phyloP scores from a whole-genome alignment of 1,140 invertebrate genomes.

The Venustaconcha ellipsiformis region DNA sequence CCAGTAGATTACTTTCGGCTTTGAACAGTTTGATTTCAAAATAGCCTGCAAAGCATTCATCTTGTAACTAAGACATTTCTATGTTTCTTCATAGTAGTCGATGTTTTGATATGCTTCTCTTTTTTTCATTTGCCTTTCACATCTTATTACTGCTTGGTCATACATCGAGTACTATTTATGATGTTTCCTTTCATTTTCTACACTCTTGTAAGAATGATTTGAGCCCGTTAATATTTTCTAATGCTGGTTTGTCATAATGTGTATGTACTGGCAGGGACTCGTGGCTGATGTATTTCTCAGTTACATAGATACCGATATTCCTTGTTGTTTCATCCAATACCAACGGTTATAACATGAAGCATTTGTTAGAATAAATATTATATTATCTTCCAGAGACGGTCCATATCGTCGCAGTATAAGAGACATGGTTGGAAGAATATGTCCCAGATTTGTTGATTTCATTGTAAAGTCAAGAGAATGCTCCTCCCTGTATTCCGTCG shows the following conservation, averaged over 20 bases:
- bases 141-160: constrained; percentile 10
- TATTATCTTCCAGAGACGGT: constrained; percentile 2
- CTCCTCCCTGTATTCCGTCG: too few relatives aligned
- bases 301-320: constrained; percentile 17
- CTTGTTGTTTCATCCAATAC: constrained; percentile 15
- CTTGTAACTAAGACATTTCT: constrained; percentile 15
- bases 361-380: constrained; percentile 9
- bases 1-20: constrained; percentile 20
- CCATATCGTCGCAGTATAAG: constrained; percentile 15
- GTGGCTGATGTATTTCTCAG: constrained; percentile 1
- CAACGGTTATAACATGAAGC: not conserved
- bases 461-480: not conserved
- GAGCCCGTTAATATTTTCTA: constrained; percentile 11
- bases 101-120: not conserved
- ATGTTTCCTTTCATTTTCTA: constrained; percentile 22
- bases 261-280: constrained; percentile 9
- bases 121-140: constrained; percentile 11
- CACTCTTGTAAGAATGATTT: constrained; percentile 12
- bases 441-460: not conserved
- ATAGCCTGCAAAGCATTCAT: constrained; percentile 30
- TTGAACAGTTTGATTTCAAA: constrained; percentile 29
- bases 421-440: constrained; percentile 5
- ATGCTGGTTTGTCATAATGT: constrained; percentile 7
- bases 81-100: constrained; percentile 13
- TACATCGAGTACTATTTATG: constrained; percentile 4